Conservation (phyloP, 2,888 invertebrate genomes). For the Oxyteleia sp. region DNA sequence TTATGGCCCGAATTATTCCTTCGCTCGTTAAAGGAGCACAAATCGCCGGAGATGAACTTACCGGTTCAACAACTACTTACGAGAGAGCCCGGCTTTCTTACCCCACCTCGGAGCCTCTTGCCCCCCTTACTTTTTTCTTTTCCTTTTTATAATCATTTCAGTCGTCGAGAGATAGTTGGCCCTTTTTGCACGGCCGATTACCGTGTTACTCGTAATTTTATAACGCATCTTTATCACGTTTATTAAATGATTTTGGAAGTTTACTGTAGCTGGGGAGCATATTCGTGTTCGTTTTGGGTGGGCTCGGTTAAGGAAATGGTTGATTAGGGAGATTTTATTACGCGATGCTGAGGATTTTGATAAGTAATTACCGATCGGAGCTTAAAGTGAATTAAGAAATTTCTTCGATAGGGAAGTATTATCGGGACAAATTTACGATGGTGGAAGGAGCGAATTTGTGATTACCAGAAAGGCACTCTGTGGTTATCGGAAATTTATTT, state of each 20-base stretch:
- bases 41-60: constrained; percentile 68
- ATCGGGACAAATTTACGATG: too few relatives aligned
- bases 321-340: not conserved
- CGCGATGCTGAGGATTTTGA: not conserved
- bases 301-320: not conserved
- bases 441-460: constrained; percentile 3
- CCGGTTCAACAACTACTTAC: constrained; percentile 67
- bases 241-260: constrained; percentile 18
- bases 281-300: not conserved
- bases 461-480: too few relatives aligned
- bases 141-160: constrained; percentile 12
- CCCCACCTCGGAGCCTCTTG: not conserved
- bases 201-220: constrained; percentile 27
- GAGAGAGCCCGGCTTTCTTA: constrained; percentile 9
- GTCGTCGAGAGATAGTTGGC: not conserved
- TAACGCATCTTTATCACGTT: constrained; percentile 32
- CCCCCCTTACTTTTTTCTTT: too few relatives aligned
- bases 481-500: too few relatives aligned
- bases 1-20: constrained; percentile 71
- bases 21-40: constrained; percentile 70
- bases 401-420: not conserved
- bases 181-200: constrained; percentile 23
- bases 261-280: constrained; percentile 7
- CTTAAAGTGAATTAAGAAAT: not conserved
- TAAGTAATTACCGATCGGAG: not conserved